phyloP scores from a whole-genome alignment of 2,113 vertebrate genomes.

The Lepisosteus oculatus region DNA sequence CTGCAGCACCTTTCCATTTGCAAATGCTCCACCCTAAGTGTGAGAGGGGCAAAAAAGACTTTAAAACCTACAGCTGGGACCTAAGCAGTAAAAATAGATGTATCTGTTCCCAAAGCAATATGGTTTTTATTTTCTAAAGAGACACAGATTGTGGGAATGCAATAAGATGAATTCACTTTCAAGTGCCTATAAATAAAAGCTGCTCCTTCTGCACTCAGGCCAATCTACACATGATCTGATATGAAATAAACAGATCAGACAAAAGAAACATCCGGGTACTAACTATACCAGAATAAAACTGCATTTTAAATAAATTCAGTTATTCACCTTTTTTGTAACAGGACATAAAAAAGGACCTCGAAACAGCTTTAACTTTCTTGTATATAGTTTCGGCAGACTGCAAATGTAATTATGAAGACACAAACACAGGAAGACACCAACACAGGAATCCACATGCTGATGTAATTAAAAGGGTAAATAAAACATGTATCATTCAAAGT shows the following conservation, averaged over 20 bases:
- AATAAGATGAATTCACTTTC: constrained; percentile 43
- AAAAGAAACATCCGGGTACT: constrained; percentile 54
- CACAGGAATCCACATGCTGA: too few species aligned
- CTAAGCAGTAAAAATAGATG: constrained; percentile 49
- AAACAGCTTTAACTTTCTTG: too few species aligned
- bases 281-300: constrained; percentile 26
- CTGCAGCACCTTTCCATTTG: not conserved
- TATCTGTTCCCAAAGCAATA: constrained; percentile 34
- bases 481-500: too few species aligned
- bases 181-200: constrained; percentile 68
- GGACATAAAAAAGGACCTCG: too few species aligned
- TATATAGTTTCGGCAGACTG: too few species aligned
- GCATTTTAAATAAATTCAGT: too few species aligned
- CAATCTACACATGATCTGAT: constrained; percentile 35
- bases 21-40: not conserved
- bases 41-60: constrained; percentile 14
- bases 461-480: too few species aligned
- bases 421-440: too few species aligned
- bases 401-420: too few species aligned
- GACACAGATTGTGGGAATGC: constrained; percentile 52
- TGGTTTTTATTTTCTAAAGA: constrained; percentile 49
- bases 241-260: constrained; percentile 55
- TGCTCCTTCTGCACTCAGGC: constrained; percentile 44
- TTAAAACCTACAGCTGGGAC: constrained; percentile 43
- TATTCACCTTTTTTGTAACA: too few species aligned